Evolutionary conservation across 2,888 invertebrate genomes (phyloP).

Genomic region (Parnassius glacialis): DNA sequence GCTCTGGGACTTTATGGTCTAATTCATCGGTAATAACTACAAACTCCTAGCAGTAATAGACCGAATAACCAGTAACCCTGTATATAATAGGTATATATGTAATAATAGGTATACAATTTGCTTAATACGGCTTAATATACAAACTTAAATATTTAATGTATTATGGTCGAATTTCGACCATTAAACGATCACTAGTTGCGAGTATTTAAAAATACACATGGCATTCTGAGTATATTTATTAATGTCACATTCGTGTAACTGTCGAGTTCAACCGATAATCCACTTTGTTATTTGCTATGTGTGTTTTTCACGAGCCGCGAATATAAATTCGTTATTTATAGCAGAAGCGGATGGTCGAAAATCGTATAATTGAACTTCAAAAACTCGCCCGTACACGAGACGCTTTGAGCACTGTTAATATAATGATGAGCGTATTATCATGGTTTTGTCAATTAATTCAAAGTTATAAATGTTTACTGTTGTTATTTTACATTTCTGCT

Average conservation of each 20-base stretch:
- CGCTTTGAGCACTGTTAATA: not conserved
- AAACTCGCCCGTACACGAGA: not conserved
- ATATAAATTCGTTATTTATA: conserved; percentile 4
- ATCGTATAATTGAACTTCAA: not conserved
- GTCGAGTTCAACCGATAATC: conserved; percentile 5
- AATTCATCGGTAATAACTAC: no score
- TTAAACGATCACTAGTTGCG: no score
- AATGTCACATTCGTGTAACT: not conserved
- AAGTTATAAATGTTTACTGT: not conserved
- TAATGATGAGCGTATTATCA: not conserved
- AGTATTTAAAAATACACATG: not conserved
- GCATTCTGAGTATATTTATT: conserved; percentile 3
- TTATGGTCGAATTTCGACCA: no score
- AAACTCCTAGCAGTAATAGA: no score
- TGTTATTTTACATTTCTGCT: no score
- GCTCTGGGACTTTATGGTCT: no score
- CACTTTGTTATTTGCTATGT: conserved; percentile 14
- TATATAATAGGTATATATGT: no score
- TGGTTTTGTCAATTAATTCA: conserved; percentile 8
- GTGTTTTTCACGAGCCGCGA: not conserved
- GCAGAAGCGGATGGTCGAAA: not conserved
- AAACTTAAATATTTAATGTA: no score
- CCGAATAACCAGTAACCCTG: no score
- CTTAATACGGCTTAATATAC: no score
- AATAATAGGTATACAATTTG: no score